Percentiles rank a stretch among this genome's conserved stretches.
phyloP scores from a whole-genome alignment of 1,140 invertebrate genomes.

The Oryctes rhinoceros region DNA sequence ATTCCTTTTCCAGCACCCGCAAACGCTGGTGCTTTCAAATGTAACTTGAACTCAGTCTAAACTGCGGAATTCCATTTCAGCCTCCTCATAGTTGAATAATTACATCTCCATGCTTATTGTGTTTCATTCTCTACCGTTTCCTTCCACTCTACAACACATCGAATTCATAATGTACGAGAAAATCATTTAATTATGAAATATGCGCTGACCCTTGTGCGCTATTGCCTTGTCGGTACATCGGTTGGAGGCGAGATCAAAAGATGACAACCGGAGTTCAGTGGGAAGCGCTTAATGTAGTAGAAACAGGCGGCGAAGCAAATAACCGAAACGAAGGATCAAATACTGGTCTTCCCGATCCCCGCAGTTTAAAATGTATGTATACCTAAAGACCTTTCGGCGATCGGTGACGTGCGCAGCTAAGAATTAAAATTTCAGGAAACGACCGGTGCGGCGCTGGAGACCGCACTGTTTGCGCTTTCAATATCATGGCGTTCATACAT shows the following conservation, averaged over 20 bases:
- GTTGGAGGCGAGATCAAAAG: slow-evolving; percentile 12
- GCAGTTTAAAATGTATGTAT: not conserved
- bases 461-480: not conserved
- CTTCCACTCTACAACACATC: not conserved
- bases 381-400: not conserved
- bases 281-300: not conserved
- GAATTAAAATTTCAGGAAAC: not conserved
- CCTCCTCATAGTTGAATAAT: not conserved
- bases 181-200: not conserved
- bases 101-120: not conserved
- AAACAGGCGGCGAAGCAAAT: slow-evolving; percentile 26
- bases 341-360: not conserved
- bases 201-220: not conserved
- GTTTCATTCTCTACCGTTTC: not conserved
- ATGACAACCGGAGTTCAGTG: slow-evolving; percentile 12
- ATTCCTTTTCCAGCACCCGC: not conserved
- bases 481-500: not conserved
- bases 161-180: not conserved
- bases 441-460: not conserved
- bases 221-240: not conserved
- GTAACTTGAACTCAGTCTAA: too few relatives aligned
- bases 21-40: too few relatives aligned
- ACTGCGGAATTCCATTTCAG: not conserved
- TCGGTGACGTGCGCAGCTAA: not conserved
- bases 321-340: slow-evolving; percentile 6